Base-by-base conservation (phyloP, 2,113 vertebrate species). In the Oryctolagus cuniculus region DNA sequence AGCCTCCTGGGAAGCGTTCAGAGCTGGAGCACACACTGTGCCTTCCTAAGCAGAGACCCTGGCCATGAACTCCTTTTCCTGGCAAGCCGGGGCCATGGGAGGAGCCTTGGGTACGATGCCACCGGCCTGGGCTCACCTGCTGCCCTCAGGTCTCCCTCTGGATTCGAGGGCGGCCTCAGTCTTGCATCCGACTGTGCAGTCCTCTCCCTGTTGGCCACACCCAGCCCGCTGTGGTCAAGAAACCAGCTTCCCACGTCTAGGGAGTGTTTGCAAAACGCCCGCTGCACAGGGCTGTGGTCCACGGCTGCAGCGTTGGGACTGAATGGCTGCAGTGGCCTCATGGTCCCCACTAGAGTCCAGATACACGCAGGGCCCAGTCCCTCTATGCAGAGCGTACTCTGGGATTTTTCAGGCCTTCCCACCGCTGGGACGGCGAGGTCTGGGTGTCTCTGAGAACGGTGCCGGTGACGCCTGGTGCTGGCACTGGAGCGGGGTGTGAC, bases 401-500 rank as follows among this genome's bases (percentile, higher is more conserved):
- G 22, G 44, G 27, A 75, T 77, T 74, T 75, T 51, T 36, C 55
- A 34, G 25, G 36, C 31, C 36, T 24, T 38, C 36, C 49, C 19
- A 8, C 1, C 66, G 25, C 66, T 2, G 6, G 24, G 51, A 6
- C 0, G 3, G 44, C 19, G 78, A 34, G 3, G 44, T 36, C 49
- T n/a, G 25, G 36, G 67, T 15, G 27, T 17, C 24, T 27, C 2
- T 1, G 25, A 64, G 29, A 63, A 11, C 12, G n/a, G 25, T 10
- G 63, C 34, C 25, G 5, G 61, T 38, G 1, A 53, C 8, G 0
- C 0, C 19, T 0, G 16, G 24, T 2, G 2, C 16, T 27, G 36
- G 5, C 11, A 0, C 0, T 2, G 44, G 55, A 36, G 55, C 17
- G 1, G 2, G 44, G 44, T 10, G n/a, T 15, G 0, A 3, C 55